These are phyloP conservation scores for Pogonocherus hispidulus DNA, from an alignment of 2,888 invertebrate species.

Conservation along the genomic window DNA sequence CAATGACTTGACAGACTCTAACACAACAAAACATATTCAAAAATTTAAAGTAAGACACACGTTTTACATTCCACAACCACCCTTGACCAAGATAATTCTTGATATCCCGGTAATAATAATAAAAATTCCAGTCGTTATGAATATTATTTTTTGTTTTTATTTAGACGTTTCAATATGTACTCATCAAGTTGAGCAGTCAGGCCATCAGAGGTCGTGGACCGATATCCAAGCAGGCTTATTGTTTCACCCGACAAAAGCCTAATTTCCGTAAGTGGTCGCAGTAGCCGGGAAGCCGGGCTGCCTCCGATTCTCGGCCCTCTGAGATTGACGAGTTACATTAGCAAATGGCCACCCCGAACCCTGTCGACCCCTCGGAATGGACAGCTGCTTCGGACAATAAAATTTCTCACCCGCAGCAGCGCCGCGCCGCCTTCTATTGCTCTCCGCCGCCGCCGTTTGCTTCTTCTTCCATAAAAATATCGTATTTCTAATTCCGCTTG, in stretches of 20 bases:
- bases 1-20: too few relatives aligned
- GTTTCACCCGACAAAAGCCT: slow-evolving; percentile 22
- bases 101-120: too few relatives aligned
- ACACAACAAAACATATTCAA: too few relatives aligned
- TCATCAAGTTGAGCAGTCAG: too few relatives aligned
- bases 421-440: slow-evolving; percentile 27
- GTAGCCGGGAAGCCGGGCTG: slow-evolving; percentile 21
- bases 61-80: too few relatives aligned
- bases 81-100: too few relatives aligned
- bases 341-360: slow-evolving; percentile 62
- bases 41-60: too few relatives aligned
- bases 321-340: slow-evolving; percentile 68
- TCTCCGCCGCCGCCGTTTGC: slow-evolving; percentile 31
- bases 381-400: slow-evolving; percentile 65
- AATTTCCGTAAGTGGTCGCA: slow-evolving; percentile 31
- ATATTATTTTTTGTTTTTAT: too few relatives aligned
- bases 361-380: slow-evolving; percentile 38
- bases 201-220: slow-evolving; percentile 3
- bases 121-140: too few relatives aligned
- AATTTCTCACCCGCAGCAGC: slow-evolving; percentile 59
- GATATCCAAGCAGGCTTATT: slow-evolving; percentile 9
- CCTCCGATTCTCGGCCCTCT: slow-evolving; percentile 40
- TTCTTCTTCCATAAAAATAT: slow-evolving; percentile 35
- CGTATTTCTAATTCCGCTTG: slow-evolving; percentile 31
- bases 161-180: too few relatives aligned